Base-by-base conservation (phyloP, 2,113 vertebrate genomes). In the Meriones unguiculatus region DNA sequence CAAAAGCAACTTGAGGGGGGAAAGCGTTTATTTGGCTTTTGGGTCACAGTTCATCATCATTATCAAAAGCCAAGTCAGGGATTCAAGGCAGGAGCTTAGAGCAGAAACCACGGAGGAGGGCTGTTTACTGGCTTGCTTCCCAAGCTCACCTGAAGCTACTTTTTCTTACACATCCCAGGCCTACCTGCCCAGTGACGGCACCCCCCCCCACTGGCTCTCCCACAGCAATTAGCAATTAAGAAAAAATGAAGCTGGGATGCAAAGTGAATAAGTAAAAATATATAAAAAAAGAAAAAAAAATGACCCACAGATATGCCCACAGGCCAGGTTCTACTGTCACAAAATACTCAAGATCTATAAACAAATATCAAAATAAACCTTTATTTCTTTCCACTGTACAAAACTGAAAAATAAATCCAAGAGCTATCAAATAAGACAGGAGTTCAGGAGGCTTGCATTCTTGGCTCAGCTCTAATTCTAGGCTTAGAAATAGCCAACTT, bases 291-390 rank as follows among this genome's bases (percentile, higher is more conserved):
- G 59, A 46, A 46, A 64, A 41, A 64, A 41, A 64, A 64, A 84
- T 22, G 41, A 35, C 35, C 80, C 57, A 62, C n/a, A 38, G 35
- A 28, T 57, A 24, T 35, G 54, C 57, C 59, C 80, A 38, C 54
- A 41, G n/a, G 57, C 57, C n/a, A 41, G n/a, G 35, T 9, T 62
- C 80, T 84, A 20, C 57, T 84, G 80, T 41, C 22, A 62, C 24
- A 38, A 62, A 22, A 62, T 6, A 64, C 59, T 84, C 38, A 12
- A 84, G 64, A 95, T 87, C 52, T 76, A 28, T 32, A 91, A 97
- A 13, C 72, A 96, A 93, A 89, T 50, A 93, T 94, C 25, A 87
- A 77, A 85, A 67, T 70, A 38, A 94, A 95, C 76, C 11, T 72
- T 9, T 81, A 22, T 76, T 94, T 93, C 30, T 80, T 30, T 92